Evolutionary conservation across 92 coral and sea anemone genomes (phyloP).

Genomic region (Umimayanthus chanpuru): DNA sequence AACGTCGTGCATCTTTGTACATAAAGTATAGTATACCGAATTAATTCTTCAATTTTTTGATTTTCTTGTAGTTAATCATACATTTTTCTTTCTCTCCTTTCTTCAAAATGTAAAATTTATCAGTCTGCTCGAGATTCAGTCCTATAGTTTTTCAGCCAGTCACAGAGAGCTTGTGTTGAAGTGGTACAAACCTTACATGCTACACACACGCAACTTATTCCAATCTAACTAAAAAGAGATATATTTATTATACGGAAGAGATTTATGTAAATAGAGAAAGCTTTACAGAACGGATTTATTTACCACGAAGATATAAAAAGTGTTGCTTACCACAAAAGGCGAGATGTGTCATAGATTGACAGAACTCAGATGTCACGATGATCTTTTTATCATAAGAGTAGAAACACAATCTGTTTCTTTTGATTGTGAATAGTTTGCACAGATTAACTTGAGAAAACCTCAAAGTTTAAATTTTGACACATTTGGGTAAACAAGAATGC

Average conservation of each 20-base stretch:
- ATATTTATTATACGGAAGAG: background rate
- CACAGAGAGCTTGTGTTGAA: background rate
- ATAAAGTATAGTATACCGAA: background rate
- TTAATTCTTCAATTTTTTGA: background rate
- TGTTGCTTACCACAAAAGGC: background rate
- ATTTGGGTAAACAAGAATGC: background rate
- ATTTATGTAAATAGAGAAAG: constrained; percentile 17
- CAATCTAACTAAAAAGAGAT: background rate
- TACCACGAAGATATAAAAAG: background rate
- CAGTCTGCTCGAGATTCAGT: background rate
- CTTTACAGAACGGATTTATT: constrained; percentile 17
- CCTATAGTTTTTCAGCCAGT: background rate
- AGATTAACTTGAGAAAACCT: no score
- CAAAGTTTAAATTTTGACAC: background rate
- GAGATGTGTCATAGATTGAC: background rate
- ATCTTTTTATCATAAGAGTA: background rate
- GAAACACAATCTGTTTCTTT: background rate
- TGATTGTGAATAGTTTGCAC: background rate
- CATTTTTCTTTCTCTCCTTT: constrained; percentile 2
- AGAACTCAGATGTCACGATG: background rate
- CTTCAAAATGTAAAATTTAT: background rate
- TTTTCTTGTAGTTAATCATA: background rate
- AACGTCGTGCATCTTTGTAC: background rate
- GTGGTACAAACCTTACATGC: background rate
- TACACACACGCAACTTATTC: background rate